phyloP scores from a whole-genome alignment of 2,113 vertebrate species.

The Crotalus tigris region DNA sequence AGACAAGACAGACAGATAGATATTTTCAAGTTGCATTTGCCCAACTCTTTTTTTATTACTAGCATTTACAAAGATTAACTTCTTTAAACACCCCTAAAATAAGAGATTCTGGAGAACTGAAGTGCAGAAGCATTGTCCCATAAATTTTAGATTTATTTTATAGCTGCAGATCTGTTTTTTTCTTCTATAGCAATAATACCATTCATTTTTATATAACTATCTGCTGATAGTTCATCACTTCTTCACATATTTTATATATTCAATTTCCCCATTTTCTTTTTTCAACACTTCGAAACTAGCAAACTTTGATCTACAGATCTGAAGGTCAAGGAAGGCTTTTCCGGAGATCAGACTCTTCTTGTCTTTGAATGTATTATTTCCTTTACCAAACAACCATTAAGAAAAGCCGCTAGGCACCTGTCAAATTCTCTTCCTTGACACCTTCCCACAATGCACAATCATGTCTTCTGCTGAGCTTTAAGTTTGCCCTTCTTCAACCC shows the following conservation, averaged over 20 bases:
- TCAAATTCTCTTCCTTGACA: neutral
- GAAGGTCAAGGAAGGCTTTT: conserved; percentile 45
- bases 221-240: neutral
- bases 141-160: neutral
- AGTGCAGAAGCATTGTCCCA: neutral
- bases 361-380: conserved; percentile 12
- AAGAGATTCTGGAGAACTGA: neutral
- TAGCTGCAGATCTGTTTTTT: neutral
- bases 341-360: conserved; percentile 53
- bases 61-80: neutral
- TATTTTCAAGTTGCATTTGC: neutral
- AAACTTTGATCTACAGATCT: conserved; percentile 9
- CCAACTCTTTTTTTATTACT: neutral
- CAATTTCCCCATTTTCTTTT: conserved; percentile 7
- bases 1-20: neutral
- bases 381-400: neutral
- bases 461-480: neutral
- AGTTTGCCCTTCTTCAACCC: neutral
- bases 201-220: neutral
- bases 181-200: neutral
- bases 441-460: neutral
- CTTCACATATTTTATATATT: neutral
- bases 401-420: neutral
- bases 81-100: neutral
- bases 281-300: conserved; percentile 41